Percentiles rank a stretch among this genome's conserved stretches.
Conservation (phyloP, 2,113 vertebrate genomes). For the Daubentonia madagascariensis region DNA sequence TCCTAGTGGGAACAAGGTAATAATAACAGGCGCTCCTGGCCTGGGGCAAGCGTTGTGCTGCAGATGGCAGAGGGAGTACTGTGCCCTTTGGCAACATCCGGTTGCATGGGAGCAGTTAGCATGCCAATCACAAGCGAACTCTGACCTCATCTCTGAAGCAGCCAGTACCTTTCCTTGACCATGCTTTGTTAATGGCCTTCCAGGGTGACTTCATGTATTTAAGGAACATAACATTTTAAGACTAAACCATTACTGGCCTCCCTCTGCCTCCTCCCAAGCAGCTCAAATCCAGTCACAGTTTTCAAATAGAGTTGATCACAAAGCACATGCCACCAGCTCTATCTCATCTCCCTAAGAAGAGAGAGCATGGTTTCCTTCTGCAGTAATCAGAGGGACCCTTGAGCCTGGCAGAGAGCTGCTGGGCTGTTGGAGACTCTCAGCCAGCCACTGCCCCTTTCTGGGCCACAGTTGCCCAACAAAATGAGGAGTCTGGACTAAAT, state of each 20-base stretch:
- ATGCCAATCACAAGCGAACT: slow-evolving; percentile 44
- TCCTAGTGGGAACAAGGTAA: slow-evolving; percentile 44
- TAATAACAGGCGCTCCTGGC: background rate
- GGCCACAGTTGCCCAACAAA: background rate
- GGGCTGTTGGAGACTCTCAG: background rate
- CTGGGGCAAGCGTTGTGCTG: background rate
- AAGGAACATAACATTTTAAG: slow-evolving; percentile 71
- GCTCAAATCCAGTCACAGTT: slow-evolving; percentile 22
- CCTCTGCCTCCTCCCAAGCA: background rate
- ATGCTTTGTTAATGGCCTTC: slow-evolving; percentile 27
- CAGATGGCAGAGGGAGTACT: slow-evolving; percentile 46
- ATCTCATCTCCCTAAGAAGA: background rate
- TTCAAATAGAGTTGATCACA: background rate
- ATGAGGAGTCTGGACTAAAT: background rate
- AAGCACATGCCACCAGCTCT: background rate
- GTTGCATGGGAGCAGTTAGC: background rate
- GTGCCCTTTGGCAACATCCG: background rate
- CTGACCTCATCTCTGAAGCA: slow-evolving; percentile 41
- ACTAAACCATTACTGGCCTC: slow-evolving; percentile 6
- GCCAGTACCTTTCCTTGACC: slow-evolving; percentile 31
- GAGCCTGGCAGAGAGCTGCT: background rate
- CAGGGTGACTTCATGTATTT: slow-evolving; percentile 60
- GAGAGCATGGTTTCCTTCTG: background rate
- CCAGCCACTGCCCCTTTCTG: background rate
- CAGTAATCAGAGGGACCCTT: too few relatives aligned